These are phyloP conservation scores for Bombylius discolor DNA, from an alignment of 2,888 invertebrate species.

Conservation along the genomic window DNA sequence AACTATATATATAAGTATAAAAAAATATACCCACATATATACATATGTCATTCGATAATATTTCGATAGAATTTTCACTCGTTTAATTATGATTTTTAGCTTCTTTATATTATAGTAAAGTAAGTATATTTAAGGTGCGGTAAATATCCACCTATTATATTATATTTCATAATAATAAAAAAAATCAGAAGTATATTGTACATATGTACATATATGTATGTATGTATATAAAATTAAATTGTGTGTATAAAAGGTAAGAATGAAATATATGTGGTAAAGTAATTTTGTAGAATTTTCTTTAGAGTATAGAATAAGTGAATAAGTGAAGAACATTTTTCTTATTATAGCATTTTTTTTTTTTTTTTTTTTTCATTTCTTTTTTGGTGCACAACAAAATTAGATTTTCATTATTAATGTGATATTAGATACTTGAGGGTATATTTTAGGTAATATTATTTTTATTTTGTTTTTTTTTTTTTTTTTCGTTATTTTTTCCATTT, in stretches of 20 bases:
- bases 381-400: constrained; percentile 6
- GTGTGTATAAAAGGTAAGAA: too few species aligned
- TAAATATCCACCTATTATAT: too few species aligned
- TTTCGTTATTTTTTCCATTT: too few species aligned
- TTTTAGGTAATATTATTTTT: not conserved
- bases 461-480: not conserved
- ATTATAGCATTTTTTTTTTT: not conserved
- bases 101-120: not conserved
- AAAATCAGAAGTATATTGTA: not conserved
- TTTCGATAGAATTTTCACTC: not conserved
- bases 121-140: too few species aligned
- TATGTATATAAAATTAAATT: not conserved
- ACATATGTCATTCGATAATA: too few species aligned
- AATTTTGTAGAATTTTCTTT: too few species aligned
- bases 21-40: too few species aligned
- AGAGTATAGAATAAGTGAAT: too few species aligned
- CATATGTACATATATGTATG: not conserved
- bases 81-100: not conserved
- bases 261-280: too few species aligned
- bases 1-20: too few species aligned
- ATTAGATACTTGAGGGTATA: not conserved
- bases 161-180: too few species aligned
- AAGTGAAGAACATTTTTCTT: too few species aligned
- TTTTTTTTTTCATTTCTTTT: not conserved
- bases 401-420: constrained; percentile 6